A percentile compares a stretch with the other conserved stretches of the same genome.
Conservation (phyloP, 2,888 invertebrate genomes). For the Patella depressa region DNA sequence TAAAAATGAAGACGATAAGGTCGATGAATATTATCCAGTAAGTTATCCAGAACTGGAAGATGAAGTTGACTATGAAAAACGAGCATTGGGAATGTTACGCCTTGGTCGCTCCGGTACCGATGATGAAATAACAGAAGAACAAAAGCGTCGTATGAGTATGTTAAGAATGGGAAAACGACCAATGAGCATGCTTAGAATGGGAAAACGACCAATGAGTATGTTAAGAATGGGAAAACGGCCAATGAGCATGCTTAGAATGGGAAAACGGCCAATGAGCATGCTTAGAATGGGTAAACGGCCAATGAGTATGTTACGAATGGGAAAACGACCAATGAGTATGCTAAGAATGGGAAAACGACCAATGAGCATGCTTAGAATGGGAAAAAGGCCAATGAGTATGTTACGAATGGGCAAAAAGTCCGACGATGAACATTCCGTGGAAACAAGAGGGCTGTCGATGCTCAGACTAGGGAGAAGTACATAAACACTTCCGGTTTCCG, state of each 20-base stretch:
- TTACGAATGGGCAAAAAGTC: constrained; percentile 50
- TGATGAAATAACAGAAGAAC: not conserved
- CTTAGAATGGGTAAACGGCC: constrained; percentile 53
- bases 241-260: constrained; percentile 60
- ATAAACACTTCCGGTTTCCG: not conserved
- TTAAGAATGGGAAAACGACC: constrained; percentile 50
- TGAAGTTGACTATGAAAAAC: not conserved
- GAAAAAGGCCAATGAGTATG: constrained; percentile 60
- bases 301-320: constrained; percentile 34
- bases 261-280: constrained; percentile 62
- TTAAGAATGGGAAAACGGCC: constrained; percentile 48
- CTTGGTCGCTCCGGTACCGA: not conserved
- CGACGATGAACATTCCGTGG: constrained; percentile 27
- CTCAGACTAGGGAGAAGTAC: not conserved
- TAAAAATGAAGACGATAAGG: constrained; percentile 11
- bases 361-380: constrained; percentile 57
- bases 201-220: constrained; percentile 33
- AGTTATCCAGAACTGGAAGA: not conserved
- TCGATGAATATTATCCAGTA: not conserved
- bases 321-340: constrained; percentile 36
- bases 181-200: constrained; percentile 29
- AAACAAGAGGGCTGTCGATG: not conserved
- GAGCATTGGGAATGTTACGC: constrained; percentile 11
- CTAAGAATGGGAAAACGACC: constrained; percentile 47
- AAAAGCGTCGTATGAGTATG: constrained; percentile 53